A percentile compares a stretch with the other conserved stretches of the same genome.
phyloP scores from a whole-genome alignment of 1,140 invertebrate species.

The Drosophila kepulauana region DNA sequence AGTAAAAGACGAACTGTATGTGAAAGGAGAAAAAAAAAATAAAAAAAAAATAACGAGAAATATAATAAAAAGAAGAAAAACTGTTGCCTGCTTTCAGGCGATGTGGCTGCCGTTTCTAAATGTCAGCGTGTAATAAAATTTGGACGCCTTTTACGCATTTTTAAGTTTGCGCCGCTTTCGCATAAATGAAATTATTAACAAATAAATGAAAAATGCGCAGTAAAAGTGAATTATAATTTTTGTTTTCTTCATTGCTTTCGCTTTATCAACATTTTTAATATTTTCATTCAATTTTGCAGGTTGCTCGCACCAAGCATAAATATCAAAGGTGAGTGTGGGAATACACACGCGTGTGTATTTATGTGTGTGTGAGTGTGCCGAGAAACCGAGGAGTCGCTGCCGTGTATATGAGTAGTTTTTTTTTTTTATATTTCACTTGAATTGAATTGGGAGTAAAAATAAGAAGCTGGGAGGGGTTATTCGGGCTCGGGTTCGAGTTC shows the following conservation, averaged over 20 bases:
- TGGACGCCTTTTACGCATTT: constrained; percentile 51
- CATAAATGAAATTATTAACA: constrained; percentile 69
- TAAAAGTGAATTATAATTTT: constrained; percentile 64
- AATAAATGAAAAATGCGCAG: constrained; percentile 58
- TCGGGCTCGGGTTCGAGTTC: too few relatives aligned
- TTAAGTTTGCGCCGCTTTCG: constrained; percentile 52
- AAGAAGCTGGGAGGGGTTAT: background rate
- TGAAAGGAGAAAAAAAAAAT: background rate
- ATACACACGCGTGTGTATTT: background rate
- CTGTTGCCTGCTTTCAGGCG: constrained; percentile 27
- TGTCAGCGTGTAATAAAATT: constrained; percentile 69
- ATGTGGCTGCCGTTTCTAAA: constrained; percentile 39
- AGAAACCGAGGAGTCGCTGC: constrained; percentile 30
- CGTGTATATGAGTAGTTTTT: constrained; percentile 58
- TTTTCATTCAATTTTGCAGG: constrained; percentile 68
- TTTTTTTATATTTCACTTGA: constrained; percentile 14
- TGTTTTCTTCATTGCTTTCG: constrained; percentile 8
- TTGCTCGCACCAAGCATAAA: constrained; percentile 41
- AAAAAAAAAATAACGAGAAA: background rate
- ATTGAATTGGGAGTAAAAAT: constrained; percentile 35
- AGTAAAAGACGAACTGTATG: constrained; percentile 9
- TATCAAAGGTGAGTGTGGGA: constrained; percentile 67
- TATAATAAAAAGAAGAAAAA: constrained; percentile 13
- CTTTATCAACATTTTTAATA: constrained; percentile 42
- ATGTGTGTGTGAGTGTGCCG: constrained; percentile 6